A percentile compares a stretch with the other conserved stretches of the same genome.
phyloP scores from a whole-genome alignment of 2,113 vertebrate species.

The Bambusicola thoracicus region DNA sequence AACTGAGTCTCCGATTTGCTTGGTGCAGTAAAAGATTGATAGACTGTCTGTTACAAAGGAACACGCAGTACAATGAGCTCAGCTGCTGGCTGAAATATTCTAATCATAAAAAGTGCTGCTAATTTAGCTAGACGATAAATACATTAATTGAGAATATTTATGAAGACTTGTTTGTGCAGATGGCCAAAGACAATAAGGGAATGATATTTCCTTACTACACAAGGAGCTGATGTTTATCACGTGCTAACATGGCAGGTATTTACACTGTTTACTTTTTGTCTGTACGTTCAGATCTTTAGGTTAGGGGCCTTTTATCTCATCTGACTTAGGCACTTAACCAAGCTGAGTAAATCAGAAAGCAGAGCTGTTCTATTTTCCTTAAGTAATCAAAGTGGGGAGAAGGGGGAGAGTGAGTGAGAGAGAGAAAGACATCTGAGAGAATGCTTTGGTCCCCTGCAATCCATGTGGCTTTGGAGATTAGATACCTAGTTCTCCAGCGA shows the following conservation, averaged over 20 bases:
- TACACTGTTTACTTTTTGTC: neutral
- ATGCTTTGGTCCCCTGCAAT: neutral
- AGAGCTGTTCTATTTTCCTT: neutral
- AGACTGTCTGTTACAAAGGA: neutral
- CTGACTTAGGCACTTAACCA: neutral
- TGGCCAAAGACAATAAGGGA: constrained; percentile 13
- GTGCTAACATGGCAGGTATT: neutral
- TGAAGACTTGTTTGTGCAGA: constrained; percentile 36
- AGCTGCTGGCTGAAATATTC: constrained; percentile 37
- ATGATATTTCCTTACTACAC: neutral
- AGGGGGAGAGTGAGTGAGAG: accelerated
- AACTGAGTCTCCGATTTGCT: neutral
- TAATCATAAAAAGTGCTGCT: constrained; percentile 29
- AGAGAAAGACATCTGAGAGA: neutral
- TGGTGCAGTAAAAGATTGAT: neutral
- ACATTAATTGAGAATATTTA: constrained; percentile 45
- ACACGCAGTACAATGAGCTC: neutral
- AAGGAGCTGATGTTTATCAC: neutral
- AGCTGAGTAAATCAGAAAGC: neutral
- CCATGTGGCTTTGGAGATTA: neutral
- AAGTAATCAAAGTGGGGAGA: neutral
- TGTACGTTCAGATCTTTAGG: neutral
- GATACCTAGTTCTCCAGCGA: neutral
- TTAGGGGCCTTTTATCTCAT: neutral
- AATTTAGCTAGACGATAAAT: constrained; percentile 39